A percentile compares a stretch with the other conserved stretches of the same genome.
Evolutionary conservation across 2,888 invertebrate species (phyloP).

Genomic region (Pollenia angustigena): DNA sequence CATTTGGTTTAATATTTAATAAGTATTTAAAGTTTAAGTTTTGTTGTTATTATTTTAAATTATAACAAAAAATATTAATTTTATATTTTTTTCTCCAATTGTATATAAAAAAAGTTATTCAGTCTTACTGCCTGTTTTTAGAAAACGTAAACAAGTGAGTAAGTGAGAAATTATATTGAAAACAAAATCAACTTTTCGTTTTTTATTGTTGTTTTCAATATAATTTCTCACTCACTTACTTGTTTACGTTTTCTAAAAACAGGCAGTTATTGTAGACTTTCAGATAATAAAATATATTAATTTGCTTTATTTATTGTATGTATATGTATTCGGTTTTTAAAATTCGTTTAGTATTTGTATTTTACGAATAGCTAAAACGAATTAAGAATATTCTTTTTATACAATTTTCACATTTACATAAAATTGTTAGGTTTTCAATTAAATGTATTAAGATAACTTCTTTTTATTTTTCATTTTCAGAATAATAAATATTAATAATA

Average conservation of each 20-base stretch:
- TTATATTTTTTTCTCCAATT: constrained; percentile 44
- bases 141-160: no score
- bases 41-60: constrained; percentile 67
- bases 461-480: constrained; percentile 25
- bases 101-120: constrained; percentile 37
- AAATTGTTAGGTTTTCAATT: constrained; percentile 34
- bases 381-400: constrained; percentile 18
- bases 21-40: constrained; percentile 54
- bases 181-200: no score
- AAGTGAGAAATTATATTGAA: no score
- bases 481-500: constrained; percentile 63
- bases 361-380: constrained; percentile 1
- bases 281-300: constrained; percentile 36
- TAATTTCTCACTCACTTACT: no score
- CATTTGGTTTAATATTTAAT: constrained; percentile 44
- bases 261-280: constrained; percentile 34
- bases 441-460: constrained; percentile 23
- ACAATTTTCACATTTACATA: constrained; percentile 7
- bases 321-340: not conserved
- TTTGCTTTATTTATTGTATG: constrained; percentile 57
- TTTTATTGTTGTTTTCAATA: no score
- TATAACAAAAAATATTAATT: constrained; percentile 11
- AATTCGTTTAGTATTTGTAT: not conserved
- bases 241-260: no score
- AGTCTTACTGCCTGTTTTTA: no score